Conservation (phyloP, 2,113 vertebrate species). For the Parotia lawesii region DNA sequence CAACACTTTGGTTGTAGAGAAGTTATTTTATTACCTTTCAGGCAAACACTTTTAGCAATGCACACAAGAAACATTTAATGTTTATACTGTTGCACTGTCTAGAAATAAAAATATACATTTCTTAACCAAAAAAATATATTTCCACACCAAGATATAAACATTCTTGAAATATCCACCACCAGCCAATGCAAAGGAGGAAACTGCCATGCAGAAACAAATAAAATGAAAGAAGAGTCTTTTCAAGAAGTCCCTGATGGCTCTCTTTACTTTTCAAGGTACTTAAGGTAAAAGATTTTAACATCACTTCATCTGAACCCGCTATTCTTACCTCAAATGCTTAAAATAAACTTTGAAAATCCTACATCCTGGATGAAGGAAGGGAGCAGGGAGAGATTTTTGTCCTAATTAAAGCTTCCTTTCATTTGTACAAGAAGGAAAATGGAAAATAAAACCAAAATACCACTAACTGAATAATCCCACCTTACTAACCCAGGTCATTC, state of each 20-base stretch:
- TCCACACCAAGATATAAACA: slow-evolving; percentile 11
- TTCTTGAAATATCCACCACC: slow-evolving; percentile 55
- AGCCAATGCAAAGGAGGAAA: slow-evolving; percentile 47
- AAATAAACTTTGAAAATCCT: not conserved
- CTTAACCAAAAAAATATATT: slow-evolving; percentile 27
- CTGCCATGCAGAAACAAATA: slow-evolving; percentile 63
- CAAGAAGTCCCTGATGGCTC: not conserved
- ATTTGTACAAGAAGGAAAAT: not conserved
- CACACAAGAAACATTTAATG: not conserved
- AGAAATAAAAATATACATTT: slow-evolving; percentile 5
- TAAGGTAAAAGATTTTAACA: not conserved
- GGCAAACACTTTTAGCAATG: not conserved
- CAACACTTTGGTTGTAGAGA: not conserved
- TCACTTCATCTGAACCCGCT: not conserved
- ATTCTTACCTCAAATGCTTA: not conserved
- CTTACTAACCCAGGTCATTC: not conserved
- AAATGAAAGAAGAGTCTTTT: slow-evolving; percentile 10
- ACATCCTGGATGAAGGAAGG: not conserved
- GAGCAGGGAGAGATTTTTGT: not conserved
- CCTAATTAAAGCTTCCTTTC: not conserved
- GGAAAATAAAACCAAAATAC: not conserved
- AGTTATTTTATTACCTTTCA: slow-evolving; percentile 1
- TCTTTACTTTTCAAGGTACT: slow-evolving; percentile 2
- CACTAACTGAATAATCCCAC: not conserved
- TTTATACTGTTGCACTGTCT: not conserved